Conservation (phyloP, 1,140 invertebrate genomes). For the Heliconius himera region DNA sequence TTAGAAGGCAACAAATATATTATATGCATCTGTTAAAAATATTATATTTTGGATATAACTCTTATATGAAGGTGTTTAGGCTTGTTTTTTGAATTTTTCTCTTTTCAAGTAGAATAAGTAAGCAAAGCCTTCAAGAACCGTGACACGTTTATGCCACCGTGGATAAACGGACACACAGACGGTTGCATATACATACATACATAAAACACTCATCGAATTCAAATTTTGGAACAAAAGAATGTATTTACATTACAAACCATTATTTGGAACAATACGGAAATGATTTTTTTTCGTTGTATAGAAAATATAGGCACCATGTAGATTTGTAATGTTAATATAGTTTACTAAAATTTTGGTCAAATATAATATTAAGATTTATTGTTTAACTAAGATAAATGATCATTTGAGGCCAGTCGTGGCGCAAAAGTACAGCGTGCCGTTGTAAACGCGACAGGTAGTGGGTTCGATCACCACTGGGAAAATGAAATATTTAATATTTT, state of each 20-base stretch:
- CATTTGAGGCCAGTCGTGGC: no score
- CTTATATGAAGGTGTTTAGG: background rate
- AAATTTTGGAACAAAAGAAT: slow-evolving; percentile 39
- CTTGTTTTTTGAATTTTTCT: background rate
- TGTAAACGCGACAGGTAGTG: no score
- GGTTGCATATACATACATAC: slow-evolving; percentile 59
- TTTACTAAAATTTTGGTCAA: background rate
- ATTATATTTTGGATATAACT: background rate
- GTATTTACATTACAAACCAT: slow-evolving; percentile 40
- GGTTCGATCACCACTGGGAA: no score
- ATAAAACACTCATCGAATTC: slow-evolving; percentile 37
- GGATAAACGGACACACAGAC: slow-evolving; percentile 70
- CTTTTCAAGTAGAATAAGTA: slow-evolving; percentile 9
- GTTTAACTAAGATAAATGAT: no score
- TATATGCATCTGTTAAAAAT: background rate
- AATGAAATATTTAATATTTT: no score
- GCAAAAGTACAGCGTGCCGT: no score
- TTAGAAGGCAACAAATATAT: slow-evolving; percentile 12
- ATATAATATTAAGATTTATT: background rate
- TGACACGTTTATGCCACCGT: slow-evolving; percentile 71
- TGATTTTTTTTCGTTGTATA: slow-evolving; percentile 29
- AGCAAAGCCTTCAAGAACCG: slow-evolving; percentile 52
- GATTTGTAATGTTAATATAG: background rate
- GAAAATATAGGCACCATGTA: background rate
- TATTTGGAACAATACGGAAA: slow-evolving; percentile 40